Evolutionary conservation across 2,113 vertebrate species (phyloP), one percentile per base, ranked within the genome.

Genomic region (Gopherus flavomarginatus): DNA sequence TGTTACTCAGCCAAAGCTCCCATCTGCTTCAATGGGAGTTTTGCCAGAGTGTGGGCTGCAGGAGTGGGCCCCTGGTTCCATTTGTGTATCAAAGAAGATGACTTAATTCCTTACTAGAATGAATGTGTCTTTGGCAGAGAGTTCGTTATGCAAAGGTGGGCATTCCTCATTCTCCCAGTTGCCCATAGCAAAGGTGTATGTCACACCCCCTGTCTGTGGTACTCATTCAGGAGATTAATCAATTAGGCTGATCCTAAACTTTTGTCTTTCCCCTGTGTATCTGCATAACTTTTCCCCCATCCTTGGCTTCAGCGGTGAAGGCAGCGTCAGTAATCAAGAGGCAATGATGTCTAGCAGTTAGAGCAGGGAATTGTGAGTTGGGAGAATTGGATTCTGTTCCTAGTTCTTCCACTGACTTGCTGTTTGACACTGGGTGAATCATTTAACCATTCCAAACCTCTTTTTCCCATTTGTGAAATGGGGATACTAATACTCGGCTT

Each of bases 21-120:
- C 89, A 54, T 89, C 0, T 0, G 54, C 92, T 1, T 0, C 81
- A 72, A 62, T 0, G 69, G 87, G 88, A 83, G 19, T 47, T 88
- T 69, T 91, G 94, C 97, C 96, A 93, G 86, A 85, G 31, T 84
- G 92, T 92, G 94, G 49, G 81, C 4, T 16, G 86, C 4, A 2
- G 72, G 31, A 57, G 82, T 56, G 53, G 79, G 90, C 89, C 50
- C 83, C 81, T 42, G 56, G 83, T 77, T 90, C 83, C 47, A 0
- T 29, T 88, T 81, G 65, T 0, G 0, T 82, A 91, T 65, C 0
- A 0, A 89, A 0, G 35, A 72, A 22, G 88, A 88, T 1, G 10
- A 69, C 53, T 83, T 47, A 82, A 87, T 86, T 57, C 50, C 86
- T 77, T 90, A 11, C 0, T 11, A 27, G 42, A 27, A 78, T 29